These are phyloP conservation scores for Stichopus chloronotus DNA, from an alignment of 35 echinoderm and acorn worm species.

Conservation along the genomic window DNA sequence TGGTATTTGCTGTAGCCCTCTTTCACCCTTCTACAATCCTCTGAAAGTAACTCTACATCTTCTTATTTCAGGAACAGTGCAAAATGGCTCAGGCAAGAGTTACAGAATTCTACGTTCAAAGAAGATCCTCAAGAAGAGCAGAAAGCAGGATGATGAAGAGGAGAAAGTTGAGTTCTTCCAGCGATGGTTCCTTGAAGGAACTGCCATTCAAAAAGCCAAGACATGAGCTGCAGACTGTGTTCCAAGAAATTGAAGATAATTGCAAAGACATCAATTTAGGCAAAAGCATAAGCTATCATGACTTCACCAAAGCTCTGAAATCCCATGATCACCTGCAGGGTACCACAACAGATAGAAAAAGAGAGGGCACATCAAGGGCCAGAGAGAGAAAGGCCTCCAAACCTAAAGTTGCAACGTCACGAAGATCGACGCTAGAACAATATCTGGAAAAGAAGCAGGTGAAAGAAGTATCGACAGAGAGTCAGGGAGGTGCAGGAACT, in stretches of 20 bases:
- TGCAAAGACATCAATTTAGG: background rate
- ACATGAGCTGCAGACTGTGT: background rate
- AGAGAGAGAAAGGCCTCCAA: background rate
- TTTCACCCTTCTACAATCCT: too few species aligned
- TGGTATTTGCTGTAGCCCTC: too few species aligned
- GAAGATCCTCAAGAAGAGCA: conserved; percentile 26
- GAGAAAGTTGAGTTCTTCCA: conserved; percentile 49
- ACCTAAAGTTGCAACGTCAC: background rate
- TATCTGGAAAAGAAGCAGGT: background rate
- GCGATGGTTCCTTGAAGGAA: background rate
- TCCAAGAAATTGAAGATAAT: conserved; percentile 21
- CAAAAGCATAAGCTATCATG: conserved; percentile 8
- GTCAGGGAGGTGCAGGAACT: background rate
- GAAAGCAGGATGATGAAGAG: conserved; percentile 46
- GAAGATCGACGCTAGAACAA: conserved; percentile 7
- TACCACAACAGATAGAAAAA: background rate
- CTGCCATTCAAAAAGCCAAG: conserved; percentile 18
- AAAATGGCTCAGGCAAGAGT: conserved; percentile 68
- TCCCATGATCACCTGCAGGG: background rate
- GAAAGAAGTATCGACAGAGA: background rate
- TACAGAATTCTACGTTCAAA: conserved; percentile 52
- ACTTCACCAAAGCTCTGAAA: conserved; percentile 24
- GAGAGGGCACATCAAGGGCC: background rate
- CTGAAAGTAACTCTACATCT: too few species aligned
- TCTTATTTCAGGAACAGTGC: background rate